A percentile compares a stretch with the other conserved stretches of the same genome.
Conservation (phyloP, 1,140 invertebrate genomes). For the Hypsibius dujardini region DNA sequence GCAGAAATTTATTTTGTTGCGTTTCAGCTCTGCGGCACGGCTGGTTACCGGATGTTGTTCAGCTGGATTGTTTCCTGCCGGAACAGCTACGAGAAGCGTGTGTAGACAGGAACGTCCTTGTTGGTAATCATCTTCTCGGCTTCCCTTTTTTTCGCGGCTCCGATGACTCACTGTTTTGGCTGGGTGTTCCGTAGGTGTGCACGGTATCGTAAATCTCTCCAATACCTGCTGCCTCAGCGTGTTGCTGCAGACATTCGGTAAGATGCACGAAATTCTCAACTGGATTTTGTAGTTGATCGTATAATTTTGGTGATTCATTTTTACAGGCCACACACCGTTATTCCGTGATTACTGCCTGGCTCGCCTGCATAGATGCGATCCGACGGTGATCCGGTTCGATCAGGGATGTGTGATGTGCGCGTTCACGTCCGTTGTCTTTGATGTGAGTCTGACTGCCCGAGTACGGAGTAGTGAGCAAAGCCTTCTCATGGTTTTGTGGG, state of each 20-base stretch:
- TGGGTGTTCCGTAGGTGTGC: background rate
- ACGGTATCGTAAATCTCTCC: slow-evolving; percentile 11
- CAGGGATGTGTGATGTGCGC: slow-evolving; percentile 8
- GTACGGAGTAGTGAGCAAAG: background rate
- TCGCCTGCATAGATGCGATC: background rate
- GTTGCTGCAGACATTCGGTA: slow-evolving; percentile 1
- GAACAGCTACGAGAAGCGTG: background rate
- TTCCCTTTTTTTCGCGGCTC: background rate
- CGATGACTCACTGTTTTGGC: too few species aligned
- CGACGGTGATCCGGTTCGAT: background rate
- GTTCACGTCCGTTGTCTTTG: slow-evolving; percentile 2
- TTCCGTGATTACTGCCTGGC: slow-evolving; percentile 14
- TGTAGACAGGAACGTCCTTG: background rate
- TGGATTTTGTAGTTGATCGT: too few species aligned
- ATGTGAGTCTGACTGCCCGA: background rate
- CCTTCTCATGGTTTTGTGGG: background rate
- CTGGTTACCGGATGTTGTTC: background rate
- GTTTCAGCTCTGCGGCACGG: background rate
- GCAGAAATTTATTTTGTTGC: too few species aligned
- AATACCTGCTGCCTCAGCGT: slow-evolving; percentile 14
- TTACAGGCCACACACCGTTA: background rate
- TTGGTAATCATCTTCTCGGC: background rate
- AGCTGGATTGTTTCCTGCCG: background rate
- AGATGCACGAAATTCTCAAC: too few species aligned
- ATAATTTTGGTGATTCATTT: too few species aligned